These are phyloP conservation scores for Catocala fraxini DNA, from an alignment of 2,888 invertebrate species.

Conservation along the genomic window DNA sequence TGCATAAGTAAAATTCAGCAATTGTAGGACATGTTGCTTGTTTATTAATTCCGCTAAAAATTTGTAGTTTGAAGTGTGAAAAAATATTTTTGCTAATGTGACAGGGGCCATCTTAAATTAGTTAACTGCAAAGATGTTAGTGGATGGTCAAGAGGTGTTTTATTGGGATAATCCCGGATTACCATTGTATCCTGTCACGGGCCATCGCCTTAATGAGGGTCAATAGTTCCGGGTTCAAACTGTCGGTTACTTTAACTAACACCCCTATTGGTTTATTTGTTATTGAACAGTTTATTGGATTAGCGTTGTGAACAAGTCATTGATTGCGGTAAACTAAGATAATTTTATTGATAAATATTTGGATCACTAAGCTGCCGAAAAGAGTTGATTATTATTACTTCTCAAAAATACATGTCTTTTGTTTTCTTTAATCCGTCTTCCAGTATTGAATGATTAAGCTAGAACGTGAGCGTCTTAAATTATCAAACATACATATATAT, in stretches of 20 bases:
- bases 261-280: constrained; percentile 56
- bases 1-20: background rate
- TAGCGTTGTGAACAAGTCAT: constrained; percentile 43
- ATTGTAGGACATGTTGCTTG: background rate
- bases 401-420: no score
- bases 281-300: constrained; percentile 50
- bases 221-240: constrained; percentile 71
- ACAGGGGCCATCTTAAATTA: constrained; percentile 34
- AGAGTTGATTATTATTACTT: no score
- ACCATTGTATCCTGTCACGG: constrained; percentile 76
- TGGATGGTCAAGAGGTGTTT: constrained; percentile 80
- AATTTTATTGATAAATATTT: background rate
- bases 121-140: constrained; percentile 56
- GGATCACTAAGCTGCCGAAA: no score
- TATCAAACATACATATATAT: no score
- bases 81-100: constrained; percentile 15
- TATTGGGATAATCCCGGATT: constrained; percentile 85
- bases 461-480: no score
- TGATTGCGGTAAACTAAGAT: constrained; percentile 28
- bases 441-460: no score
- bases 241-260: constrained; percentile 65
- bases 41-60: background rate
- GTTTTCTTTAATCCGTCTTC: no score
- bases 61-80: background rate
- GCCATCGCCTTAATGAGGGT: constrained; percentile 82